A percentile compares a stretch with the other conserved stretches of the same genome.
phyloP scores from a whole-genome alignment of 2,113 vertebrate genomes.

The Crotalus viridis region DNA sequence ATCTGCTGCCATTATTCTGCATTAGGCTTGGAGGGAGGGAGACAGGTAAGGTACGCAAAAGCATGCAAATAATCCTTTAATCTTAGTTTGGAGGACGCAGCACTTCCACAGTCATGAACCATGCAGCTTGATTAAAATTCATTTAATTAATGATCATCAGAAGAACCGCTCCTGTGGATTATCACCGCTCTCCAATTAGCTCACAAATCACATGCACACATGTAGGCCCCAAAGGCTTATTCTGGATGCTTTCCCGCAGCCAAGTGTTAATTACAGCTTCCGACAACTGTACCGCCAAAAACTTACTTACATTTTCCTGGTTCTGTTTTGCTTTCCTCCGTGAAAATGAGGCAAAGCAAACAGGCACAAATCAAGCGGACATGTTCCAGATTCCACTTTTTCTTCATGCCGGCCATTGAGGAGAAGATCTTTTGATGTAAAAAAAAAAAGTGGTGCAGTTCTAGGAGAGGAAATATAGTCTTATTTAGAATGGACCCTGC shows the following conservation, averaged over 20 bases:
- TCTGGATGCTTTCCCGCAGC: not conserved
- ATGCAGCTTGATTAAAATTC: not conserved
- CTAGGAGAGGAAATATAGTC: conserved; percentile 45
- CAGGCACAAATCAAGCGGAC: conserved; percentile 61
- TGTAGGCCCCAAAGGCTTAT: not conserved
- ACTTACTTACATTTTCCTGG: conserved; percentile 77
- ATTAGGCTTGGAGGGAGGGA: too few species aligned
- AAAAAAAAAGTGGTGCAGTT: conserved; percentile 39
- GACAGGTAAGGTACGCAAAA: not conserved
- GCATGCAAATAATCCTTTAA: not conserved
- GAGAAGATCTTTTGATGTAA: conserved; percentile 24
- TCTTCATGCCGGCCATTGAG: conserved; percentile 57
- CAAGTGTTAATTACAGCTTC: not conserved
- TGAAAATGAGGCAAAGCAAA: conserved; percentile 71
- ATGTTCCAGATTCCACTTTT: conserved; percentile 67
- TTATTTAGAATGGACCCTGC: conserved; percentile 40
- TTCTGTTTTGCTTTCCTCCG: conserved; percentile 73
- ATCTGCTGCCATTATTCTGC: not conserved
- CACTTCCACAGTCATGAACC: not conserved
- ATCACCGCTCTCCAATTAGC: not conserved
- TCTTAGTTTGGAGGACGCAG: not conserved
- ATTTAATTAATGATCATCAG: not conserved
- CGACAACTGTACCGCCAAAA: not conserved
- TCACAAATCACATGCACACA: not conserved
- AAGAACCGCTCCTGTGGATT: not conserved